Base-by-base conservation (phyloP, 2,888 invertebrate species). In the Leptinotarsa rubiginosa region DNA sequence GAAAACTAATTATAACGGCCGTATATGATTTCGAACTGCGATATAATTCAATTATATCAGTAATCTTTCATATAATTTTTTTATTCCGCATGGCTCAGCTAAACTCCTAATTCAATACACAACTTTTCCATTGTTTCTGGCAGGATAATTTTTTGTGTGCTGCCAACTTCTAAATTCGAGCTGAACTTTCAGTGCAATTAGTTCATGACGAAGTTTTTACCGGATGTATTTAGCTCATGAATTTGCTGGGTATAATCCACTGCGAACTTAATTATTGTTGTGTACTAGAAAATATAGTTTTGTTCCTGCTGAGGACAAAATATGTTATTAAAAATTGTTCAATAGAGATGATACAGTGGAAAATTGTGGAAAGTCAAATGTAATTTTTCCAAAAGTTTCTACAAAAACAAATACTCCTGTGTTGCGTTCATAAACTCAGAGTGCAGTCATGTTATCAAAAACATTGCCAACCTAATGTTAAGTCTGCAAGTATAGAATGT, bases 41-140 rank as follows among this genome's bases (percentile, higher is more conserved):
- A 62, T 31, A n/a, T 12, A 41, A 62, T 31, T 41, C 41, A 62
- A 31, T 62, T 62, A 41, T 62, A 31, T 62, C 62, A 62, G n/a
- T 62, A 62, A 41, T 31, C 13, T 12, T 41, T n/a, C 31, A 41
- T 31, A 41, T 41, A 31, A 62, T 62, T 62, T 31, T 31, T 62
- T 62, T 18, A 41, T 41, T 62, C 41, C 62, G 12, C 62, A 41
- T 62, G 62, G 31, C 31, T 15, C 25, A 1, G 52, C 25, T 67
- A 50, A 49, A 25, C 50, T 22, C 56, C 47, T 56, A 47, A 69
- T 69, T 56, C 4, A 54, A 68, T 31, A 56, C 18, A 56, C 41
- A 47, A 69, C 69, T 69, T 59, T 47, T 56, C 25, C 68, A 22
- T 69, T 69, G 69, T 69, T 56, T 54, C 22, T 56, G 69, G 56